A percentile compares a stretch with the other conserved stretches of the same genome.
Conservation (phyloP, 2,797 vertebrate species). For the Schizothorax lantsangensis region DNA sequence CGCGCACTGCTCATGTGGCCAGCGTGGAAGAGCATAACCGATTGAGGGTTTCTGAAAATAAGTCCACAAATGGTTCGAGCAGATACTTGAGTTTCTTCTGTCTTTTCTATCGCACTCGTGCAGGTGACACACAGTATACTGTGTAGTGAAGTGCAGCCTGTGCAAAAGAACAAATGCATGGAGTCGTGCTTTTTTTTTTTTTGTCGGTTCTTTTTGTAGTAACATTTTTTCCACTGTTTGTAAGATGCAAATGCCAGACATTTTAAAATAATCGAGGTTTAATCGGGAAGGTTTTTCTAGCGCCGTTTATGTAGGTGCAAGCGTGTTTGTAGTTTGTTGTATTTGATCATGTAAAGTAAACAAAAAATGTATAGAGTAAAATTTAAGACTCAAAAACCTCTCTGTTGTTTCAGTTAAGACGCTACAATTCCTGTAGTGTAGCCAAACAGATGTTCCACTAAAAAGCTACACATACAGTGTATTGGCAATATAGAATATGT, state of each 20-base stretch:
- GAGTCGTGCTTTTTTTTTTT: background rate
- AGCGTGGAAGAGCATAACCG: background rate
- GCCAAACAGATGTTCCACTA: background rate
- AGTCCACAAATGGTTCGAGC: background rate
- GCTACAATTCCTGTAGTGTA: background rate
- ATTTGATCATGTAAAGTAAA: background rate
- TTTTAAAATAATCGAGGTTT: background rate
- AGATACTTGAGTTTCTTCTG: background rate
- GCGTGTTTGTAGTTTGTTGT: background rate
- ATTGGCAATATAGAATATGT: background rate
- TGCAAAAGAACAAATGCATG: background rate
- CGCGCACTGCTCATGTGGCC: conserved; percentile 11
- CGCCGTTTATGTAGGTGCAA: background rate
- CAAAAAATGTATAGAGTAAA: background rate
- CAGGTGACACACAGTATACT: background rate
- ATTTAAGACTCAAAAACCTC: background rate
- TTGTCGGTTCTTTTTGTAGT: background rate
- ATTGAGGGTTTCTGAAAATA: background rate
- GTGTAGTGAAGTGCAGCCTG: background rate
- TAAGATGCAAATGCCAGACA: background rate
- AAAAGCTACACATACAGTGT: background rate
- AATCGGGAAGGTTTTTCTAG: background rate
- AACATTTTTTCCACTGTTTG: background rate
- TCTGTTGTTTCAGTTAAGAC: background rate
- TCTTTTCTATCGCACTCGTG: background rate